Evolutionary conservation across 2,113 vertebrate species (phyloP).

Genomic region (Oenanthe melanoleuca): DNA sequence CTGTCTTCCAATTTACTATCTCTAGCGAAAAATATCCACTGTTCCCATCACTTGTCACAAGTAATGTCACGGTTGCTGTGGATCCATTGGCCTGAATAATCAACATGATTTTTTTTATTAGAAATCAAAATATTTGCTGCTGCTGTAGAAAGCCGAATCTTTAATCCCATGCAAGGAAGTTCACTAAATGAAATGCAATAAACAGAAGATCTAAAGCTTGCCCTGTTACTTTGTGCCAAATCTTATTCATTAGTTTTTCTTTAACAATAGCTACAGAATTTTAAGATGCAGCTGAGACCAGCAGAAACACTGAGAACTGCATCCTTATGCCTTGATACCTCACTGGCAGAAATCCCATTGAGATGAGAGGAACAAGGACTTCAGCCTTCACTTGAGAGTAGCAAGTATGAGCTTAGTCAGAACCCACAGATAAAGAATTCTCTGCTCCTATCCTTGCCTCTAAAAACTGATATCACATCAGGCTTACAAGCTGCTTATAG

Average conservation of each 20-base stretch:
- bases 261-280: conserved; percentile 18
- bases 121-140: conserved; percentile 39
- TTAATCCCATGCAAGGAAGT: background rate
- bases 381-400: background rate
- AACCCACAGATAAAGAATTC: background rate
- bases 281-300: background rate
- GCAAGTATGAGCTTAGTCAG: background rate
- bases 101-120: conserved; percentile 33
- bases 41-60: conserved; percentile 54
- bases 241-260: background rate
- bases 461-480: background rate
- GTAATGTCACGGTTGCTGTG: conserved; percentile 47
- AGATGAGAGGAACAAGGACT: background rate
- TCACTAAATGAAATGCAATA: conserved; percentile 33
- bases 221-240: background rate
- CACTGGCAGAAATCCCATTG: background rate
- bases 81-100: conserved; percentile 55
- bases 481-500: background rate
- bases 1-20: conserved; percentile 42
- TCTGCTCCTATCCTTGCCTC: background rate
- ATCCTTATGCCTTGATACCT: background rate
- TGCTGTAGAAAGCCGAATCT: background rate
- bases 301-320: background rate
- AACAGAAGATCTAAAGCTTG: background rate
- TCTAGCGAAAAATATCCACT: conserved; percentile 1